Evolutionary conservation across 1,140 invertebrate species (phyloP), one percentile per base, ranked within the genome.

Genomic region (Rhyacophila brunnea): DNA sequence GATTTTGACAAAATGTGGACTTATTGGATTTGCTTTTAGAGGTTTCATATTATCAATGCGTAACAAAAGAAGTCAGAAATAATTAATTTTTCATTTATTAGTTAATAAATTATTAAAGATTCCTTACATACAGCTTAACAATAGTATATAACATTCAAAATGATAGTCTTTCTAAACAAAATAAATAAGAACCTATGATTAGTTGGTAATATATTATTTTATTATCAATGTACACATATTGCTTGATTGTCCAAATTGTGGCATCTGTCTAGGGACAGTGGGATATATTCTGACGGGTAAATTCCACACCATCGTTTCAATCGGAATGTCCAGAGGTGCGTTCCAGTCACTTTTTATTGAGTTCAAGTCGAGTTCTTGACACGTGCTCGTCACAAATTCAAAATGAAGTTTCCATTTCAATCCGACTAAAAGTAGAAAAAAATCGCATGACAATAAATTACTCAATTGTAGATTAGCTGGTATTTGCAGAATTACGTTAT

Each of bases 251-350:
- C 71, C 64, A 68, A 76, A 74, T 67, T 85, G 83, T 14, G 82
- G 81, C 2, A 92, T 87, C 69, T 93, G 90, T 47, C 88, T 77
- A 0, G 94, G 92, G 61, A 91, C 86, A 1, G 94, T 93, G 0
- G 95, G 91, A 78, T 93, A 93, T 44, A 98, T 86, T 68, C 90
- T 91, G 40, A 99, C 87, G 2, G 95, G 95, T 19, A 98, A 78
- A 80, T 97, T 93, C 96, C 96, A 99, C 1, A 96, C 88, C 93
- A 98, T 97, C 7, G 95, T 98, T 77, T 98, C 95, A 50, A 98
- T 95, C 15, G 93, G 87, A 11, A 98, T 74, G 58, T 85, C 85
- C 5, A 86, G 76, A 0, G 95, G 93, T 14, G 91, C 93, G 67
- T 89, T 88, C 87, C 94, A 95, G 52, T 84, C 84, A 20, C 75